Conservation (phyloP, 2,888 invertebrate genomes). For the Aproaerema taeniolella region DNA sequence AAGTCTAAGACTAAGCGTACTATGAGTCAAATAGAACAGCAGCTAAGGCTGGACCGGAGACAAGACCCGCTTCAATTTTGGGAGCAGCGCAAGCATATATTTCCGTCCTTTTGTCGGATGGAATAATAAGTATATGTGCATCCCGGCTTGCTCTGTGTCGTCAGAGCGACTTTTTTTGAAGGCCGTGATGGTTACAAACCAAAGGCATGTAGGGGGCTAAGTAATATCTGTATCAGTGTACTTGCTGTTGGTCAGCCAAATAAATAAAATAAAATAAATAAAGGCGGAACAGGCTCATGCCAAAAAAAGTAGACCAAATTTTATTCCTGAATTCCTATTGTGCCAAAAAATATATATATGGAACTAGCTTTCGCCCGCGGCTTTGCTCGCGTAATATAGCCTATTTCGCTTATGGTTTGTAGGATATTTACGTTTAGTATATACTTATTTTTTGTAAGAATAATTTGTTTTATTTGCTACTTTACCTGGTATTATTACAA, state of each 20-base stretch:
- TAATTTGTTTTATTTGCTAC: too few relatives aligned
- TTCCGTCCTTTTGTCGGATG: too few relatives aligned
- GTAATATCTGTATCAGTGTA: too few relatives aligned
- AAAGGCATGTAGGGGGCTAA: too few relatives aligned
- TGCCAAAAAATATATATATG: background rate
- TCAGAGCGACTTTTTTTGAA: conserved; percentile 23
- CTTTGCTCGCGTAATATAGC: too few relatives aligned
- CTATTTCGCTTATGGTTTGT: too few relatives aligned
- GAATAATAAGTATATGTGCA: conserved; percentile 23
- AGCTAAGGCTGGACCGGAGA: conserved; percentile 22
- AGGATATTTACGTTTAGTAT: too few relatives aligned
- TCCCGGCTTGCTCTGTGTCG: conserved; percentile 21
- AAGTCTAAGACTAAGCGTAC: conserved; percentile 21
- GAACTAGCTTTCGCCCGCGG: too few relatives aligned
- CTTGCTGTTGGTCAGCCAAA: too few relatives aligned
- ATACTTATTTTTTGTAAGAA: too few relatives aligned
- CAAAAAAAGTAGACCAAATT: conserved; percentile 18
- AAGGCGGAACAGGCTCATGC: conserved; percentile 18
- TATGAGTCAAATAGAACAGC: conserved; percentile 23
- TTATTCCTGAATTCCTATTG: conserved; percentile 11
- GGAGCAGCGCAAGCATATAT: conserved; percentile 19
- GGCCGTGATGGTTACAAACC: conserved; percentile 20
- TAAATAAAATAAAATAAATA: too few relatives aligned
- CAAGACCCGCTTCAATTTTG: conserved; percentile 17
- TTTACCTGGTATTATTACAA: too few relatives aligned